Evolutionary conservation across 2,797 vertebrate genomes (phyloP).

Genomic region (Parambassis ranga): DNA sequence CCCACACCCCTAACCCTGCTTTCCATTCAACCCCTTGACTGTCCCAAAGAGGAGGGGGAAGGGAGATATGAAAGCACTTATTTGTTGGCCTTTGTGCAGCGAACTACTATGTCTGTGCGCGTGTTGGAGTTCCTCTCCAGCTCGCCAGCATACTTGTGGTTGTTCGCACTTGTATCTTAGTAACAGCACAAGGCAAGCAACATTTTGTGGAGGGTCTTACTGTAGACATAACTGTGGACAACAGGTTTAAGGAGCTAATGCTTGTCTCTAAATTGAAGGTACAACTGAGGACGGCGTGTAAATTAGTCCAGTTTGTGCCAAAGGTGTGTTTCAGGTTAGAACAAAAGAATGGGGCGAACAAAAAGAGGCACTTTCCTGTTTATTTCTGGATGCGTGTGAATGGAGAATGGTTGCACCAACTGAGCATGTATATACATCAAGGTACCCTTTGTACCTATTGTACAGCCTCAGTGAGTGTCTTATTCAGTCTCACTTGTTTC

Average conservation of each 20-base stretch:
- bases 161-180: slow-evolving; percentile 69
- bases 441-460: slow-evolving; percentile 69
- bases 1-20: slow-evolving; percentile 34
- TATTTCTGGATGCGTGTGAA: slow-evolving; percentile 30
- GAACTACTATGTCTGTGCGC: slow-evolving; percentile 54
- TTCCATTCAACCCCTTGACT: slow-evolving; percentile 65
- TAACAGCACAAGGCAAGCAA: slow-evolving; percentile 62
- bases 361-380: slow-evolving; percentile 51
- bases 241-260: slow-evolving; percentile 3
- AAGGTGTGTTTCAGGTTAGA: slow-evolving; percentile 4
- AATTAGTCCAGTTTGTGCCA: not conserved
- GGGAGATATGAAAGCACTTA: slow-evolving; percentile 76
- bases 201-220: slow-evolving; percentile 50
- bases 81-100: slow-evolving; percentile 75
- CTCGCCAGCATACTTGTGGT: slow-evolving; percentile 66
- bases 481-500: slow-evolving; percentile 67
- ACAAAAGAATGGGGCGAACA: slow-evolving; percentile 49
- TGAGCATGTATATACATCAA: slow-evolving; percentile 54
- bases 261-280: not conserved
- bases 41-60: slow-evolving; percentile 63
- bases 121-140: slow-evolving; percentile 65
- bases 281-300: not conserved
- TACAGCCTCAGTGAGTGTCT: slow-evolving; percentile 34
- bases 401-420: slow-evolving; percentile 53
- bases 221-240: slow-evolving; percentile 45